A percentile compares a stretch with the other conserved stretches of the same genome.
These are phyloP conservation scores for Micronycteris hirsuta DNA, from an alignment of 2,113 vertebrate genomes.

Conservation along the genomic window DNA sequence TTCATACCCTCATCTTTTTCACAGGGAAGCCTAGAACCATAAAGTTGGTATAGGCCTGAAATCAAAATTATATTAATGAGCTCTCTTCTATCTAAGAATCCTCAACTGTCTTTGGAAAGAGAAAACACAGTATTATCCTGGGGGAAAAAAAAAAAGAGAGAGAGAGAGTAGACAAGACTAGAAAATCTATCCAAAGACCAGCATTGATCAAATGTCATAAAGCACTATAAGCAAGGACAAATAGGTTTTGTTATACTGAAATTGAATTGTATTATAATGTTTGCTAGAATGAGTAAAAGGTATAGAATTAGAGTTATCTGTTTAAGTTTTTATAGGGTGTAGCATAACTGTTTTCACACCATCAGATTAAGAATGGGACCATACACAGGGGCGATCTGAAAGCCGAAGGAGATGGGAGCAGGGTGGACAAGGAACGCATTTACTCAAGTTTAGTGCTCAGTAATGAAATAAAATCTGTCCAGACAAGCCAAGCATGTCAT, in stretches of 20 bases:
- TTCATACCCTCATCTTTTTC: background rate
- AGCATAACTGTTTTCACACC: background rate
- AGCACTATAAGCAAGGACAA: background rate
- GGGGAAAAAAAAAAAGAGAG: background rate
- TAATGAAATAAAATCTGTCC: background rate
- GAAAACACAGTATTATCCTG: background rate
- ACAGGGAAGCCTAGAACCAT: background rate
- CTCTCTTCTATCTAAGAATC: background rate
- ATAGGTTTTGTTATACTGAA: background rate
- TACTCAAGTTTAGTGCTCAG: background rate
- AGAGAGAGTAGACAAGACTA: background rate
- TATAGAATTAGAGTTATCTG: background rate
- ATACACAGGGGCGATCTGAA: background rate
- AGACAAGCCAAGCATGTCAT: background rate
- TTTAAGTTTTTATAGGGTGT: background rate
- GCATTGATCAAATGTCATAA: background rate
- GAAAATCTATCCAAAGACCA: background rate
- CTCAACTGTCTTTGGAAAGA: constrained; percentile 14
- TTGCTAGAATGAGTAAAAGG: background rate
- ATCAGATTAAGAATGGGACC: background rate
- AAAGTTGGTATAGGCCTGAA: background rate
- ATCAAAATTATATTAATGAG: background rate
- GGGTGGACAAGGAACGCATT: background rate
- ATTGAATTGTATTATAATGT: background rate
- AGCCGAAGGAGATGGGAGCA: background rate